Evolutionary conservation across 2,888 invertebrate species (phyloP).

Genomic region (Acanthoscelides obtectus): DNA sequence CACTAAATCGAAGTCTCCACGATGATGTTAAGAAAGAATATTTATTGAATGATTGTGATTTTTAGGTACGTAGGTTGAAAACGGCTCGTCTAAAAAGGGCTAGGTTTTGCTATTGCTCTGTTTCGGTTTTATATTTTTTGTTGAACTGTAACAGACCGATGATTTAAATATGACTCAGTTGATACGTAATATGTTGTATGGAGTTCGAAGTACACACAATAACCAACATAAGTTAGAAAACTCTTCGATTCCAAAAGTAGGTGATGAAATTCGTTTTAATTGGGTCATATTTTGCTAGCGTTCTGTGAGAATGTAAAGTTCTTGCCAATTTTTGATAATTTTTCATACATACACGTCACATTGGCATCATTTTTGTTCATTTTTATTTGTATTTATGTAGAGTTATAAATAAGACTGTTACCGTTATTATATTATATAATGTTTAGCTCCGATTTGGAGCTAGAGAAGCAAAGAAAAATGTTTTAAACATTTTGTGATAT

Average conservation of each 20-base stretch:
- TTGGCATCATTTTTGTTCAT: conserved; percentile 29
- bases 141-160: neutral
- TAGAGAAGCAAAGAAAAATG: conserved; percentile 43
- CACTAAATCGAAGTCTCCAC: conserved; percentile 37
- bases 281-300: conserved; percentile 4
- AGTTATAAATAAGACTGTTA: conserved; percentile 50
- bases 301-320: conserved; percentile 12
- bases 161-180: neutral
- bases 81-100: conserved; percentile 6
- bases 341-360: conserved; percentile 11
- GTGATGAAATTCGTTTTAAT: no score
- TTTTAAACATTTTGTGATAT: conserved; percentile 49
- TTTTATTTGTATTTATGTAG: conserved; percentile 40
- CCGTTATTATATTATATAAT: conserved; percentile 43
- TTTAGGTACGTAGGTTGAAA: neutral
- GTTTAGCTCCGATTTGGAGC: conserved; percentile 35
- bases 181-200: no score
- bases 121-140: neutral
- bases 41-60: conserved; percentile 35
- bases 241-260: no score
- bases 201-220: no score
- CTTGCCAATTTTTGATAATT: conserved; percentile 24
- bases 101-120: neutral
- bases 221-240: no score
- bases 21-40: conserved; percentile 43